A percentile compares a stretch with the other conserved stretches of the same genome.
phyloP scores from a whole-genome alignment of 35 echinoderm and acorn worm species.

The Ophioderma brevispina region DNA sequence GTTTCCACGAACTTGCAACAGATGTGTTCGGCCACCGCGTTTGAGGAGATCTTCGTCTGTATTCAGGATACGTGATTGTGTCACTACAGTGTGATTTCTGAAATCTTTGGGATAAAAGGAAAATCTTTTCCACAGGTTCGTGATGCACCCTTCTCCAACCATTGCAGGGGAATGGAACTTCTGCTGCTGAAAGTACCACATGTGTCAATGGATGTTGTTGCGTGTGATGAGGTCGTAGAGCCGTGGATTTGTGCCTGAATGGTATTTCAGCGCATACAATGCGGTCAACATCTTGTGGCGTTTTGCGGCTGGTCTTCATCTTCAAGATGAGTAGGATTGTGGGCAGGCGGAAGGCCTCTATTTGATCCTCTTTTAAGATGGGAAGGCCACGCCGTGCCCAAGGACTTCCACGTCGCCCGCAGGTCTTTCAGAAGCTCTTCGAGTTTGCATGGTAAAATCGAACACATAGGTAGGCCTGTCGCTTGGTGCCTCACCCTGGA shows the following conservation, averaged over 20 bases:
- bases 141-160: not conserved
- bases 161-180: conserved; percentile 13
- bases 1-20: not conserved
- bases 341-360: conserved; percentile 27
- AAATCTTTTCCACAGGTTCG: not conserved
- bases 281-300: conserved; percentile 1
- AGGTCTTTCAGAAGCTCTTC: not conserved
- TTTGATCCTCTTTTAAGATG: conserved; percentile 23
- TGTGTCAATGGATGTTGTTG: conserved; percentile 27
- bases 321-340: conserved; percentile 14
- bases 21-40: not conserved
- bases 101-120: conserved; percentile 38
- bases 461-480: conserved; percentile 22
- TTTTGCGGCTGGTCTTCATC: not conserved
- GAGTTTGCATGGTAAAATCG: not conserved
- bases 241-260: not conserved
- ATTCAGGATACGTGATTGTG: conserved; percentile 16
- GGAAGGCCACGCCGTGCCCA: too few relatives aligned
- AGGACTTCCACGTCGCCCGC: too few relatives aligned
- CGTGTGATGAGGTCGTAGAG: conserved; percentile 12
- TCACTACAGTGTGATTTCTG: not conserved
- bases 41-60: conserved; percentile 29
- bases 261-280: conserved; percentile 32
- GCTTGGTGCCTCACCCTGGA: conserved; percentile 2
- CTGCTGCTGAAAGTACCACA: conserved; percentile 20